Base-by-base conservation (phyloP, 2,888 invertebrate species). In the Baronia brevicornis region DNA sequence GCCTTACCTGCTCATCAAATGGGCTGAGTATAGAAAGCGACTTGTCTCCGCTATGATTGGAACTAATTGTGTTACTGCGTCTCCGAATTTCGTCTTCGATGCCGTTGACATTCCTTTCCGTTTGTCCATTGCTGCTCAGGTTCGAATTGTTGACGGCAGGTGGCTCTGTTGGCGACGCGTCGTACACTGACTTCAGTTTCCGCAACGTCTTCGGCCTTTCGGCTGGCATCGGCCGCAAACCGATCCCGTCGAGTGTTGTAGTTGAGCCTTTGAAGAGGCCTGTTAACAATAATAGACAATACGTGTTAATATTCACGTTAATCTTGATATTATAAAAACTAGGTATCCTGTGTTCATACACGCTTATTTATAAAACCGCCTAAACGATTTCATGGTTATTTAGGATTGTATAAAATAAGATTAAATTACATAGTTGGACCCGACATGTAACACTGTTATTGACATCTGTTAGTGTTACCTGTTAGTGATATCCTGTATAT, bases 241-340 rank as follows among this genome's bases (percentile, higher is more conserved):
- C 87, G 57, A 87, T 79, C 45, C 86, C 88, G 70, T 88, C 88
- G 56, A 90, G 79, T 46, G 89, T 88, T 61, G 91, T 89, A 38
- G 91, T 89, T 35, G 94, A 93, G 53, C 94, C 94, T 75, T 93
- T 94, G 68, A 93, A 89, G 56, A 94, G 87, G 68, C 94, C 94
- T 89, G 87, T 38, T 69, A 70, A 65, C 71, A 78, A 77, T 14
- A 32, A 47, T 44, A 25, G 6, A n/a, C 3, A 25, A 17, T 14
- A 26, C 12, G 4, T 5, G 1, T 13, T 4, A 7, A n/a, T n/a
- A n/a, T n/a, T n/a, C n/a, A n/a, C n/a, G n/a, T n/a, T n/a, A n/a
- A n/a, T n/a, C n/a, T n/a, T n/a, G n/a, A n/a, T n/a, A n/a, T n/a
- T n/a, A n/a, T n/a, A n/a, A n/a, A n/a, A n/a, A n/a, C n/a, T n/a